These are phyloP conservation scores for Habrosyne pyritoides DNA, from an alignment of 2,888 invertebrate species.

Conservation along the genomic window DNA sequence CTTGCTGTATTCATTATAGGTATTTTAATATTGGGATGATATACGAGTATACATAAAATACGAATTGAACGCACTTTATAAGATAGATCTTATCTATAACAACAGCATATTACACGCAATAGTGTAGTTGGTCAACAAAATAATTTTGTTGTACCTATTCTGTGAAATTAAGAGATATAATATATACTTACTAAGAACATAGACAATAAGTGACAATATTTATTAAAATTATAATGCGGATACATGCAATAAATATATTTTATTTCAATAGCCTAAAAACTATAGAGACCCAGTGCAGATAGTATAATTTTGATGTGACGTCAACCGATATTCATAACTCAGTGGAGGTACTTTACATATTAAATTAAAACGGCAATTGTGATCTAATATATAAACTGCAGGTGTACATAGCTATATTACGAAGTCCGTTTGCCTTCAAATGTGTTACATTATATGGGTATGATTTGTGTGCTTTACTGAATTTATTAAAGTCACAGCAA, in stretches of 20 bases:
- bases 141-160: not conserved
- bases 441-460: too few relatives aligned
- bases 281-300: slow-evolving; percentile 49
- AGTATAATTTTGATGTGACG: slow-evolving; percentile 34
- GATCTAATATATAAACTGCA: not conserved
- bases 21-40: too few relatives aligned
- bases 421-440: too few relatives aligned
- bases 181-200: not conserved
- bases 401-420: not conserved
- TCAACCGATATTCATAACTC: slow-evolving; percentile 54
- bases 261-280: slow-evolving; percentile 19
- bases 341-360: slow-evolving; percentile 42
- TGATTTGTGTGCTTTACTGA: too few relatives aligned
- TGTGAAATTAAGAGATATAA: not conserved
- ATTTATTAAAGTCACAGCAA: too few relatives aligned
- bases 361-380: not conserved
- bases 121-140: not conserved
- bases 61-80: not conserved
- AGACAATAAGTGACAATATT: not conserved
- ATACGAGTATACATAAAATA: too few relatives aligned
- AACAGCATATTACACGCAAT: too few relatives aligned
- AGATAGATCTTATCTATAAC: too few relatives aligned
- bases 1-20: too few relatives aligned
- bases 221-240: slow-evolving; percentile 24
- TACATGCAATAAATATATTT: slow-evolving; percentile 66